A percentile compares a stretch with the other conserved stretches of the same genome.
phyloP scores from a whole-genome alignment of 2,888 invertebrate species.

The Leucoptera coffeella region DNA sequence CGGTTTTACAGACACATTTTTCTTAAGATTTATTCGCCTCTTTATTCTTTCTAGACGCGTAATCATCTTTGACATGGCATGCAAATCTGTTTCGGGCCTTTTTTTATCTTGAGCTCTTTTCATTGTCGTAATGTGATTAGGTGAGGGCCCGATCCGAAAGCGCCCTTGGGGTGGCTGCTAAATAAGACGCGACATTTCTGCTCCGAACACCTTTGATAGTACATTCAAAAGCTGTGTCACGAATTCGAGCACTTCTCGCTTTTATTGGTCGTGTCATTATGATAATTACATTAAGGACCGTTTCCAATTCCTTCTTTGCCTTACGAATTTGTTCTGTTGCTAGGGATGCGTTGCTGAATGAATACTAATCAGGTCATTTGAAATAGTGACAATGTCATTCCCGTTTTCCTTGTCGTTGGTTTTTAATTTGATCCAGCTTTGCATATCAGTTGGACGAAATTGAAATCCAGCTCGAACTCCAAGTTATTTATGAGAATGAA shows the following conservation, averaged over 20 bases:
- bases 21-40: too few relatives aligned
- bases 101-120: slow-evolving; percentile 37
- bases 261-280: slow-evolving; percentile 51
- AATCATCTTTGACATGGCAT: slow-evolving; percentile 43
- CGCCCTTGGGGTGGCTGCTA: slow-evolving; percentile 31
- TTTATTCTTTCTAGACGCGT: slow-evolving; percentile 13
- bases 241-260: slow-evolving; percentile 44
- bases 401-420: too few relatives aligned
- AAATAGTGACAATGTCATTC: slow-evolving; percentile 43
- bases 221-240: slow-evolving; percentile 47
- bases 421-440: too few relatives aligned
- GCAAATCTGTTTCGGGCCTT: slow-evolving; percentile 43
- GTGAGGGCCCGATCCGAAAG: slow-evolving; percentile 19
- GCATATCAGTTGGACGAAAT: too few relatives aligned
- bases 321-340: slow-evolving; percentile 48
- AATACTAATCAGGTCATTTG: slow-evolving; percentile 48
- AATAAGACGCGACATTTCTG: slow-evolving; percentile 50
- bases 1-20: too few relatives aligned
- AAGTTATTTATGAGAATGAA: too few relatives aligned
- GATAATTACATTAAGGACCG: slow-evolving; percentile 48
- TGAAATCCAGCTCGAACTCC: too few relatives aligned
- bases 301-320: slow-evolving; percentile 40
- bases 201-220: slow-evolving; percentile 46
- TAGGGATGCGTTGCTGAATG: slow-evolving; percentile 37
- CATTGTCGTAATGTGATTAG: slow-evolving; percentile 45